phyloP scores from a whole-genome alignment of 2,113 vertebrate genomes.

The Mus spicilegus region DNA sequence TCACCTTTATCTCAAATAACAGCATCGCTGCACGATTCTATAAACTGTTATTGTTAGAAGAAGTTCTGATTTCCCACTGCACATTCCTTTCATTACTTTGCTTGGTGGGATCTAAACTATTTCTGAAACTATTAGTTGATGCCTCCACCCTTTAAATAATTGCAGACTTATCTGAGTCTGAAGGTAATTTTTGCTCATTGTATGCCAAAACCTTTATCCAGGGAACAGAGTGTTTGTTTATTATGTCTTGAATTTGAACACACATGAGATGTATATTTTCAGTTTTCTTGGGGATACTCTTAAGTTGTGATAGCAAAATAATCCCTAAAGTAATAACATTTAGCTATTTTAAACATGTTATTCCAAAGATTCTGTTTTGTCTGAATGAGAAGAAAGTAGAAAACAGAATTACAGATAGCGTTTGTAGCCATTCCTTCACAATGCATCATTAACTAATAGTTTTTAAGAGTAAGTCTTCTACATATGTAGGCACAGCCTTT shows the following conservation, averaged over 20 bases:
- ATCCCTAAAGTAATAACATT: constrained; percentile 28
- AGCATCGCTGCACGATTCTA: neutral
- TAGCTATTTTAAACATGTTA: constrained; percentile 3
- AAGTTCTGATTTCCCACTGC: constrained; percentile 19
- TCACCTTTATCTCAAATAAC: constrained; percentile 48
- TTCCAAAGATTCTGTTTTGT: neutral
- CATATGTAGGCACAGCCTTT: neutral
- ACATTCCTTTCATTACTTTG: constrained; percentile 49
- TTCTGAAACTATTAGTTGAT: constrained; percentile 52
- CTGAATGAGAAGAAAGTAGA: constrained; percentile 1
- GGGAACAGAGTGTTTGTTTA: neutral
- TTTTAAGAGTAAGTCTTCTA: constrained; percentile 1
- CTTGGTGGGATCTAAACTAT: constrained; percentile 58
- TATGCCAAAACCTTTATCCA: constrained; percentile 39
- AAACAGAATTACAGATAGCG: constrained; percentile 9
- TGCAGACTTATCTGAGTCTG: constrained; percentile 52
- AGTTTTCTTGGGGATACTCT: constrained; percentile 4
- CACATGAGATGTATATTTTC: neutral
- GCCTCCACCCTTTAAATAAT: constrained; percentile 43
- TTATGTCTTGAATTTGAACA: constrained; percentile 32
- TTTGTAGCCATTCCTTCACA: neutral
- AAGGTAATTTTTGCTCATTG: constrained; percentile 2
- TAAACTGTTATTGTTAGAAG: neutral
- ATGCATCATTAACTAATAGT: neutral
- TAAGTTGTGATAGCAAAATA: neutral